Percentiles rank a stretch among this genome's conserved stretches.
Evolutionary conservation across 2,113 vertebrate genomes (phyloP).

Genomic region (Corythoichthys intestinalis): DNA sequence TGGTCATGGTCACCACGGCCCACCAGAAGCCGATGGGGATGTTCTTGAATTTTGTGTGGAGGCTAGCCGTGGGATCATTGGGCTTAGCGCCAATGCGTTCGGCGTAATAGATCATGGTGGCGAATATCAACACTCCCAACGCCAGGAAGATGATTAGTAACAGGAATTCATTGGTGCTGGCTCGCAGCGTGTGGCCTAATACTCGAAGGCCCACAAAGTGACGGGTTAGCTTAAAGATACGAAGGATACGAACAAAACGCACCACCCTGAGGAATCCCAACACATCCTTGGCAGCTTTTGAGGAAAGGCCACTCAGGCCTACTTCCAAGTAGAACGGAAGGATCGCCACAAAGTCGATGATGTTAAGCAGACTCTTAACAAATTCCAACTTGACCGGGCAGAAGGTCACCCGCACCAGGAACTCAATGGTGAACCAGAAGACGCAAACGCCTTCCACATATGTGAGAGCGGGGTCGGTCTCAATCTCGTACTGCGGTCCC

Average conservation of each 20-base stretch:
- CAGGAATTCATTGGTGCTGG: slow-evolving; percentile 95
- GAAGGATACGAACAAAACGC: slow-evolving; percentile 93
- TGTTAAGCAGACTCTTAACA: slow-evolving; percentile 92
- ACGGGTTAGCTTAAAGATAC: slow-evolving; percentile 97
- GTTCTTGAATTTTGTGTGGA: slow-evolving; percentile 95
- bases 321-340: slow-evolving; percentile 96
- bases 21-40: slow-evolving; percentile 99
- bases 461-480: slow-evolving; percentile 91
- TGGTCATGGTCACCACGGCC: slow-evolving; percentile 99
- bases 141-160: slow-evolving; percentile 97
- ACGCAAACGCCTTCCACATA: slow-evolving; percentile 97
- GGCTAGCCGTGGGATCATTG: slow-evolving; percentile 86
- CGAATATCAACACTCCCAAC: slow-evolving; percentile 94
- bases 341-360: slow-evolving; percentile 98
- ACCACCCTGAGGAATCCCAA: slow-evolving; percentile 97
- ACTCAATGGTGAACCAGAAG: slow-evolving; percentile 97
- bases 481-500: slow-evolving; percentile 86
- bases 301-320: slow-evolving; percentile 91
- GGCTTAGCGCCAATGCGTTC: slow-evolving; percentile 91
- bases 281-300: slow-evolving; percentile 96
- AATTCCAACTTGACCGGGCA: slow-evolving; percentile 97
- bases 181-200: slow-evolving; percentile 91
- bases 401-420: slow-evolving; percentile 91
- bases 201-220: slow-evolving; percentile 95
- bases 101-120: slow-evolving; percentile 99